Evolutionary conservation across 2,888 invertebrate genomes (phyloP), one percentile per base, ranked within the genome.

Genomic region (Tryphoninae sp.): DNA sequence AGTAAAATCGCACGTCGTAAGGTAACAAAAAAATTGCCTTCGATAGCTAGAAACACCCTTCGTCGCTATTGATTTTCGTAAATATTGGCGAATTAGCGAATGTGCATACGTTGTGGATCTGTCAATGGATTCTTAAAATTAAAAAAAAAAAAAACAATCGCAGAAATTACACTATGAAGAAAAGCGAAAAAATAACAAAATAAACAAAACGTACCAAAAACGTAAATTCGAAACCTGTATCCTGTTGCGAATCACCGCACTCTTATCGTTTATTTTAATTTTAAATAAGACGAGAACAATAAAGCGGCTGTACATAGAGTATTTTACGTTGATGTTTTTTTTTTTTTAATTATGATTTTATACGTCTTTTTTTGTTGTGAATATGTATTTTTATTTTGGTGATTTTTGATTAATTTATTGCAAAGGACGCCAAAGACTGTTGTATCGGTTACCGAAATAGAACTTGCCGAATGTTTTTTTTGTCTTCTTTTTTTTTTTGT

Each of bases 281-380:
- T 84, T 75, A 68, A 69, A 81, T 77, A 81, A 84, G 75, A 72
- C 74, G 86, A 88, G 80, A 86, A 85, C 87, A 91, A 91, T 92
- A 91, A 91, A 91, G 86, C 83, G 88, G 87, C 88, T 92, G 91
- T 92, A 91, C 88, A 91, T 90, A 91, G 90, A 91, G 88, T 89
- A 88, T 88, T 87, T 88, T 89, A 89, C 86, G 87, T 89, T 88
- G 88, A 89, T 87, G 86, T 87, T 89, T 87, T 88, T 87, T 90
- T 88, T 86, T 86, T 88, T 87, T 88, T 83, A 64, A 55, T 61
- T 53, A 79, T 73, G 65, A 53, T 80, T 74, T 55, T 49, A 13
- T 59, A 86, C 87, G 87, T 89, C 88, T 87, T 87, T 88, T 87
- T 87, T 88, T 86, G 26, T 86, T 87, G 88, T 88, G 86, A 87